phyloP scores from a whole-genome alignment of 2,113 vertebrate genomes.

The Myotis brandtii region DNA sequence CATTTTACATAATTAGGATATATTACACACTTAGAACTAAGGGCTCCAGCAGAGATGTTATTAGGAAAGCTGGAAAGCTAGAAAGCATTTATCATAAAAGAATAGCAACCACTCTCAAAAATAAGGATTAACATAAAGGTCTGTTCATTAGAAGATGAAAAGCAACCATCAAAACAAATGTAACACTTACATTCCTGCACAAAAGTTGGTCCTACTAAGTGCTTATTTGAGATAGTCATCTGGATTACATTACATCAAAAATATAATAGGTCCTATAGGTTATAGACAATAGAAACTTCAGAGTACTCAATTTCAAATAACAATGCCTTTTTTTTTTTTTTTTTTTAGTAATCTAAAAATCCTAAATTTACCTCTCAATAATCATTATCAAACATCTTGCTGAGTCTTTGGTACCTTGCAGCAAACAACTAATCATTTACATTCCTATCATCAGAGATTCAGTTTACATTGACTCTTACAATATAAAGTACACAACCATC shows the following conservation, averaged over 20 bases:
- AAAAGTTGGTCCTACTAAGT: slow-evolving; percentile 57
- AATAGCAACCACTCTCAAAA: slow-evolving; percentile 54
- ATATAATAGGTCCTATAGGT: slow-evolving; percentile 74
- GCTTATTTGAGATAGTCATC: slow-evolving; percentile 40
- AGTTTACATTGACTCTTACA: slow-evolving; percentile 11
- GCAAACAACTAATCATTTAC: slow-evolving; percentile 43
- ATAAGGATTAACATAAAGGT: not conserved
- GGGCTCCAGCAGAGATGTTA: not conserved
- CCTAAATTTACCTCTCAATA: slow-evolving; percentile 27
- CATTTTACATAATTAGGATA: slow-evolving; percentile 34
- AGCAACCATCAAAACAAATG: slow-evolving; percentile 15
- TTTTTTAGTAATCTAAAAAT: slow-evolving; percentile 23
- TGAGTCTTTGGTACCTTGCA: not conserved
- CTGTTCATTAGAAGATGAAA: slow-evolving; percentile 49
- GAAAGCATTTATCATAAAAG: slow-evolving; percentile 43
- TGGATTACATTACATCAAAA: slow-evolving; percentile 72
- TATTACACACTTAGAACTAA: slow-evolving; percentile 14
- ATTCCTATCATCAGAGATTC: slow-evolving; percentile 59
- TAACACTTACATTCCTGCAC: not conserved
- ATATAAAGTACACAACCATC: slow-evolving; percentile 50
- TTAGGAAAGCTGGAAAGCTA: slow-evolving; percentile 10
- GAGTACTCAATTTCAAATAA: slow-evolving; percentile 60
- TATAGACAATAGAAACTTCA: slow-evolving; percentile 71
- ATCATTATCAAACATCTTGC: slow-evolving; percentile 48
- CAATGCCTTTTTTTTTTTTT: slow-evolving; percentile 39